Conservation (phyloP, 2,797 vertebrate genomes). For the Sebastolobus altivelis region DNA sequence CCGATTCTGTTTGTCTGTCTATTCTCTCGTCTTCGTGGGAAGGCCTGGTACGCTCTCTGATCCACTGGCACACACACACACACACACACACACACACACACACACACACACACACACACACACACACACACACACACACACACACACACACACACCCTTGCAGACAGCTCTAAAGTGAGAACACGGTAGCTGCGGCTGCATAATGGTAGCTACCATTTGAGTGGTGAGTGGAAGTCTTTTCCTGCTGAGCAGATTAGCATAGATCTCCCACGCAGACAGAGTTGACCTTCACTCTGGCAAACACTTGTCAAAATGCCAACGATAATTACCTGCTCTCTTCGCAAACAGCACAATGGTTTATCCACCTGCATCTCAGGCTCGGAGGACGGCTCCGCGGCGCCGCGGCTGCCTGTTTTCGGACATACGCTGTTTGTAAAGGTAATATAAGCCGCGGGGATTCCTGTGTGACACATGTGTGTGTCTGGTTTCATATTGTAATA, state of each 20-base stretch:
- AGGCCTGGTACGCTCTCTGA: constrained; percentile 47
- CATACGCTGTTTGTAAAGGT: constrained; percentile 45
- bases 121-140: constrained; percentile 38
- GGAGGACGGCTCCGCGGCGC: constrained; percentile 43
- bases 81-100: constrained; percentile 26
- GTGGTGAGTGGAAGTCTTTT: constrained; percentile 85
- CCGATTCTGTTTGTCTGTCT: constrained; percentile 41
- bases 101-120: constrained; percentile 14
- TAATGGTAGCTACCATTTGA: constrained; percentile 84
- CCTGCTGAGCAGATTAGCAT: constrained; percentile 93
- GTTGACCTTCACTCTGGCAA: constrained; percentile 94
- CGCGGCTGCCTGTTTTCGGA: constrained; percentile 37
- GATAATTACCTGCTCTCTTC: constrained; percentile 92
- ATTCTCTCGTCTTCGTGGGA: constrained; percentile 42
- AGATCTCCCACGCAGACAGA: constrained; percentile 90
- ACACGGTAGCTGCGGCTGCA: constrained; percentile 73
- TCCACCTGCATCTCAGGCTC: constrained; percentile 82
- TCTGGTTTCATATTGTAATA: constrained; percentile 49
- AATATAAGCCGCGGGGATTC: constrained; percentile 49
- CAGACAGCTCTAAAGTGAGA: constrained; percentile 66
- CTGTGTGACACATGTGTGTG: constrained; percentile 40
- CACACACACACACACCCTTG: constrained; percentile 34
- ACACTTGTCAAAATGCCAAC: constrained; percentile 94
- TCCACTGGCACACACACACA: constrained; percentile 38
- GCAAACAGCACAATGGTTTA: constrained; percentile 86